Evolutionary conservation across 2,888 invertebrate genomes (phyloP), one percentile per base, ranked within the genome.

Genomic region (Athetis lepigone): DNA sequence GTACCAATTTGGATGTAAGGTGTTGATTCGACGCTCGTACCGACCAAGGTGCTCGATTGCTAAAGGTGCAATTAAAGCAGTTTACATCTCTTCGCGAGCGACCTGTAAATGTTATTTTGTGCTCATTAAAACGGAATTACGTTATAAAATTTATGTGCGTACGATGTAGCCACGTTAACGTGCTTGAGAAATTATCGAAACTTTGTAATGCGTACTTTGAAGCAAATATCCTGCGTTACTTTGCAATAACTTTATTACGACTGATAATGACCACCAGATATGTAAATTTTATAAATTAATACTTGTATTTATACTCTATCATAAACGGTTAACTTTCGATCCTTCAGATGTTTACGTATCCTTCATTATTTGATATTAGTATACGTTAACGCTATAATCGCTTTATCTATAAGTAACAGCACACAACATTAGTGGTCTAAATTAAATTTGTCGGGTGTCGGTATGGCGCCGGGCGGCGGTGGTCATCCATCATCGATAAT

Each of bases 401-500:
- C 84, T 88, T 84, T 86, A 88, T 90, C 85, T 82, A 70, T 72
- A 72, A 75, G 79, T 79, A 84, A 80, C 80, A 85, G 75, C 79
- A 83, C 77, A 86, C 80, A 83, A 84, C 87, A 92, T 92, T 91
- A 90, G 91, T 84, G 86, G 86, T 92, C 87, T 89, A 92, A 94
- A 94, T 94, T 92, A 91, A 94, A 94, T 94, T 93, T 92, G 93
- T 92, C 86, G 89, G 88, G 86, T 90, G 88, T 90, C 87, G 84
- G 85, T 80, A 77, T 85, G 90, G 88, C 91, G 91, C 89, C 89
- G n/a, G n/a, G n/a, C n/a, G 87, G 82, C 87, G 84, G 83, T 83
- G 89, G 87, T 87, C 87, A 93, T 94, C 93, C 90, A 94, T 94
- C 94, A 94, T 90, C 86, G 79, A 88, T 93, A 93, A 93, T 92